Conservation (phyloP, 2,113 vertebrate genomes). For the Petaurus breviceps region DNA sequence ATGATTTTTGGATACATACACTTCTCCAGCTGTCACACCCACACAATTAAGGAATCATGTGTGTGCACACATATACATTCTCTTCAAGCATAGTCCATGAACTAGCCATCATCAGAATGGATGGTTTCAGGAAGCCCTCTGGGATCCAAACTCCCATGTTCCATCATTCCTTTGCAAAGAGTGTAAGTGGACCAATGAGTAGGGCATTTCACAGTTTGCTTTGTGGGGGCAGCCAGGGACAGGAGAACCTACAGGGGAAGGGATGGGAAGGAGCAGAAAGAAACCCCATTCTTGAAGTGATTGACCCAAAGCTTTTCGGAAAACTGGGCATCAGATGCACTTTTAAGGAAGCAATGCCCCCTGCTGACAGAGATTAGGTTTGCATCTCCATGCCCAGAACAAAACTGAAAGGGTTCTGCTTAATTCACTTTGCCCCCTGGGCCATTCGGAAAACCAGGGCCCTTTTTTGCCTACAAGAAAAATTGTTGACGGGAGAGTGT, state of each 20-base stretch:
- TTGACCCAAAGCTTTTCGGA: conserved; percentile 6
- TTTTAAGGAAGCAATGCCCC: conserved; percentile 67
- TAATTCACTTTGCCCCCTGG: background rate
- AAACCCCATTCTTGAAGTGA: background rate
- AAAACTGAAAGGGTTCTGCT: background rate
- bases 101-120: background rate
- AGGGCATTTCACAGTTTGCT: conserved; percentile 19
- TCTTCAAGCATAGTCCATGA: background rate
- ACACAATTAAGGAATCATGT: conserved; percentile 32
- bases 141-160: conserved; percentile 43
- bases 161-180: conserved; percentile 43
- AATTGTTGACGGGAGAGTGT: background rate
- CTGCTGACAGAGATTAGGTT: conserved; percentile 45
- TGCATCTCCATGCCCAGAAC: background rate
- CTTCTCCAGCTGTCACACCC: conserved; percentile 64
- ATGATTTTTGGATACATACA: conserved; percentile 49
- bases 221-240: background rate
- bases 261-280: conserved; percentile 16
- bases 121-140: conserved; percentile 38
- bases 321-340: conserved; percentile 36
- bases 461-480: background rate
- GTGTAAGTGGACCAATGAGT: conserved; percentile 14
- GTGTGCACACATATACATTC: background rate
- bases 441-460: conserved; percentile 19
- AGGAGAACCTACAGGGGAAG: conserved; percentile 22